These are phyloP conservation scores for Eupithecia tripunctaria DNA, from an alignment of 2,888 invertebrate species.

Conservation along the genomic window DNA sequence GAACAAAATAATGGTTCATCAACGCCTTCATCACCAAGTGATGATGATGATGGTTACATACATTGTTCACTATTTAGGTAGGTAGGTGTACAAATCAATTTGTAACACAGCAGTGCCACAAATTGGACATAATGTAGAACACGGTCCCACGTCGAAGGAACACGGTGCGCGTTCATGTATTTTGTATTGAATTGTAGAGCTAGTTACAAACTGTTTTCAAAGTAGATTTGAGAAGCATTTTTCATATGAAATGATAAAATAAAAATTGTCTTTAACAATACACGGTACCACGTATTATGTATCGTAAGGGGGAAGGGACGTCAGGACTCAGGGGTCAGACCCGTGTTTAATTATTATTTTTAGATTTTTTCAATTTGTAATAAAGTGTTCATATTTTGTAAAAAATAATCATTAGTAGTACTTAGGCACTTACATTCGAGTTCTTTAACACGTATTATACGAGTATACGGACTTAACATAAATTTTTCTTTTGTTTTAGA, in stretches of 20 bases:
- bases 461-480: too few relatives aligned
- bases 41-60: not conserved
- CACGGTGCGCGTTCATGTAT: constrained; percentile 38
- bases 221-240: not conserved
- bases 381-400: too few relatives aligned
- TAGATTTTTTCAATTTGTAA: too few relatives aligned
- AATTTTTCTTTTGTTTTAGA: too few relatives aligned
- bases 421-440: too few relatives aligned
- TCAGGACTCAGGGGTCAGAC: too few relatives aligned
- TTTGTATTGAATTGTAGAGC: constrained; percentile 26
- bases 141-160: constrained; percentile 25
- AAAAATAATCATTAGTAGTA: too few relatives aligned
- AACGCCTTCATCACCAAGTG: not conserved
- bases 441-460: too few relatives aligned
- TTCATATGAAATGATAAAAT: not conserved
- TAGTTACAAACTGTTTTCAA: constrained; percentile 8
- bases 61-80: not conserved
- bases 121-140: constrained; percentile 34
- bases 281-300: not conserved
- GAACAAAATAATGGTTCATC: not conserved
- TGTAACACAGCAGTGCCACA: constrained; percentile 22
- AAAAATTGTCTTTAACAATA: not conserved
- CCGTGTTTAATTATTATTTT: too few relatives aligned
- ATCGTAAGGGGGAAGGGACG: not conserved
- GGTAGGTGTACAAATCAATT: constrained; percentile 15